Conservation (phyloP, 1,140 invertebrate genomes). For the Zaprionus camerounensis region DNA sequence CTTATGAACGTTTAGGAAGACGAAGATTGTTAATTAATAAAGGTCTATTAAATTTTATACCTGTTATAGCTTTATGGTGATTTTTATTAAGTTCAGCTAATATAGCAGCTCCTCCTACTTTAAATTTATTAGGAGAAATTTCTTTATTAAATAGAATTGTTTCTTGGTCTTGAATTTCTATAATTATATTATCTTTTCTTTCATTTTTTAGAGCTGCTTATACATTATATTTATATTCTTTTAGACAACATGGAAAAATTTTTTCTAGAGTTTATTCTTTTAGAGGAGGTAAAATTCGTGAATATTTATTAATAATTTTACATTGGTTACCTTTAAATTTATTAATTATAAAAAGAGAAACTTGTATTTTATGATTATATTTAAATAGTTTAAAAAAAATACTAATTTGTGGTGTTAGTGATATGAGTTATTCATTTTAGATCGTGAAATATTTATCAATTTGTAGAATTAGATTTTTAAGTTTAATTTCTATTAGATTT, state of each 20-base stretch:
- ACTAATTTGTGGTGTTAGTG: conserved; percentile 87
- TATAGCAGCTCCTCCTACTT: conserved; percentile 83
- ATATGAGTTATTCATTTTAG: conserved; percentile 77
- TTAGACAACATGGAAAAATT: too few species aligned
- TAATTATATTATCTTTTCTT: conserved; percentile 85
- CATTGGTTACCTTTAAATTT: conserved; percentile 86
- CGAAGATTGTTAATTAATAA: conserved; percentile 84
- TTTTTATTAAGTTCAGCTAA: conserved; percentile 86
- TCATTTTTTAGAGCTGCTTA: conserved; percentile 84
- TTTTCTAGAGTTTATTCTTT: too few species aligned
- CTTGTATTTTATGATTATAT: conserved; percentile 47
- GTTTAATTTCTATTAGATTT: conserved; percentile 77
- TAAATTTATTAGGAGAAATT: conserved; percentile 86
- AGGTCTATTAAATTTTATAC: conserved; percentile 84
- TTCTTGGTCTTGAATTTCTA: conserved; percentile 84
- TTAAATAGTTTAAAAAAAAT: conserved; percentile 87
- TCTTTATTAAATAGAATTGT: conserved; percentile 86
- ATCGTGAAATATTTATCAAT: conserved; percentile 83
- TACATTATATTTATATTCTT: conserved; percentile 44
- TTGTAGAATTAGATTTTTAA: conserved; percentile 80
- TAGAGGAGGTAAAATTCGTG: conserved; percentile 70
- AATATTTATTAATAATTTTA: conserved; percentile 86
- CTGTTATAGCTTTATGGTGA: conserved; percentile 86
- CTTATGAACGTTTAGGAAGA: conserved; percentile 86
- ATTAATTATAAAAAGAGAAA: conserved; percentile 86